These are phyloP conservation scores for Zaprionus camerounensis DNA, from an alignment of 1,140 invertebrate genomes.

Conservation along the genomic window DNA sequence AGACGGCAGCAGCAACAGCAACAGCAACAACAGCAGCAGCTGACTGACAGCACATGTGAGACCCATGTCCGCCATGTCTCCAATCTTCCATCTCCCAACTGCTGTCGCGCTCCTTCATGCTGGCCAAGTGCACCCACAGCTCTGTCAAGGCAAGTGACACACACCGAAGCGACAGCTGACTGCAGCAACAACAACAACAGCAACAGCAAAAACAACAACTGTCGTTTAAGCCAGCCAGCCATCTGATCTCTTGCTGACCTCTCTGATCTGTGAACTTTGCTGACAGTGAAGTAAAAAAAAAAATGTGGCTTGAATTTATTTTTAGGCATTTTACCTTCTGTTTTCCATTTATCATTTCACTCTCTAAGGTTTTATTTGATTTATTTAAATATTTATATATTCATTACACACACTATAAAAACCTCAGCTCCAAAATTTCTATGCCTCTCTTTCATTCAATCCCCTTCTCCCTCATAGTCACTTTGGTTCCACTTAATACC, in stretches of 20 bases:
- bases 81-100: conserved; percentile 8
- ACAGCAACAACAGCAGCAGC: conserved; percentile 11
- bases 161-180: conserved; percentile 34
- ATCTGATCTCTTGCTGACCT: background rate
- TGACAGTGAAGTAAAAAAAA: background rate
- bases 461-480: too few species aligned
- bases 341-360: background rate
- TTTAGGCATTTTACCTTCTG: background rate
- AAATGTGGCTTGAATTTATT: background rate
- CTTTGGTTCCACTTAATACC: background rate
- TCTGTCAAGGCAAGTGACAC: conserved; percentile 44
- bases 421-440: too few species aligned
- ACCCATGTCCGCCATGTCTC: conserved; percentile 33
- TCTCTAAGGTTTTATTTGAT: too few species aligned
- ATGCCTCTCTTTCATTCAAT: too few species aligned
- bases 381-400: too few species aligned
- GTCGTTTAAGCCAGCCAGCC: background rate
- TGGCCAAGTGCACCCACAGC: conserved; percentile 31
- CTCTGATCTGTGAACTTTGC: background rate
- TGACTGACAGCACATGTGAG: conserved; percentile 50
- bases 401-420: too few species aligned
- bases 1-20: background rate
- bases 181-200: conserved; percentile 13
- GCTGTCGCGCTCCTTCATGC: conserved; percentile 7
- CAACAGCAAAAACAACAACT: background rate